Conservation (phyloP, 2,797 vertebrate genomes). For the Megaceryle alcyon region DNA sequence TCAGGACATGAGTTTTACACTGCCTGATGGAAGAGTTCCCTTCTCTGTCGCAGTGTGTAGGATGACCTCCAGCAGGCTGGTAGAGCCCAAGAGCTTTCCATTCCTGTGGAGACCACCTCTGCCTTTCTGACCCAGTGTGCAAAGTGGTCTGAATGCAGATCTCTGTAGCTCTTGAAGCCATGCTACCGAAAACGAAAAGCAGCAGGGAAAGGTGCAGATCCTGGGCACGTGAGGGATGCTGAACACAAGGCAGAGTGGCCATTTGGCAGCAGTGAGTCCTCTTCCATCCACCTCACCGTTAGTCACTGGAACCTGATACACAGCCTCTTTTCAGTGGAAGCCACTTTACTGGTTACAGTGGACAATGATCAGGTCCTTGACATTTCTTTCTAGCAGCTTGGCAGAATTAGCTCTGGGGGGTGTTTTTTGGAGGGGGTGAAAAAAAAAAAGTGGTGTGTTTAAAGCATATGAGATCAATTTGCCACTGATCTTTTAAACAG, state of each 20-base stretch:
- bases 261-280: background rate
- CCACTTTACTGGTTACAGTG: background rate
- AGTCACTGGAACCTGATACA: background rate
- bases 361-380: background rate
- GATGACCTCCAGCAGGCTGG: background rate
- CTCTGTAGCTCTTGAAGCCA: background rate
- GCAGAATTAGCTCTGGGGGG: background rate
- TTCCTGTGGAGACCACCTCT: background rate
- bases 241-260: background rate
- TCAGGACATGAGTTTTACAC: rapidly evolving
- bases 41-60: background rate
- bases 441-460: background rate
- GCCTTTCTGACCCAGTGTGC: rapidly evolving
- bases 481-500: background rate
- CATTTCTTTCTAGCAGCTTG: background rate
- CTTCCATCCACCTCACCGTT: background rate
- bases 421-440: rapidly evolving
- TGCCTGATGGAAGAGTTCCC: background rate
- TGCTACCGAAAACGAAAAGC: background rate
- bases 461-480: background rate
- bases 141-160: rapidly evolving
- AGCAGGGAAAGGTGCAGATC: background rate
- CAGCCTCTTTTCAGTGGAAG: background rate
- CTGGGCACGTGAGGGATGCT: rapidly evolving
- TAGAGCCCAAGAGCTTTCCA: background rate